Base-by-base conservation (phyloP, 2,113 vertebrate genomes). In the Vombatus ursinus region DNA sequence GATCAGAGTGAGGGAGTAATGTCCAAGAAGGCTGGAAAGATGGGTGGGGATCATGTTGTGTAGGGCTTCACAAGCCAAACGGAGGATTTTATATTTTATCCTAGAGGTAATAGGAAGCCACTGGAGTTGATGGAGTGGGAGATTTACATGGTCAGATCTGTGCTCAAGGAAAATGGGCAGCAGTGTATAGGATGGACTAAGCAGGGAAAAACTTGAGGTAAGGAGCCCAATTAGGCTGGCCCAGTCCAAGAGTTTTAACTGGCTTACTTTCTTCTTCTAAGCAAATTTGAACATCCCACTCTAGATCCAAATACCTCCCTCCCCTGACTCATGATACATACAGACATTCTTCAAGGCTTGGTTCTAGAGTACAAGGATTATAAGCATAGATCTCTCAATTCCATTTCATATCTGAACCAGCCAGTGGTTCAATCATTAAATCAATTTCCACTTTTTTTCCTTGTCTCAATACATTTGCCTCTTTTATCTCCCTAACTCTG, bases 401-500 rank as follows among this genome's bases (percentile, higher is more conserved):
- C 16, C 68, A 19, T 44, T 84, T 84, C 16, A 77, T 22, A 84
- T 14, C 37, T 84, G 2, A 84, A 84, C 31, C 16, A 84, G 3
- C 10, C 52, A 54, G 48, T 49, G 47, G 51, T 93, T 51, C 50
- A 50, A 24, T 14, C 49, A 84, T 5, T n/a, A 25, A 93, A n/a
- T 53, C 93, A 84, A 84, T 84, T 44, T 84, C 19, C n/a, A 84
- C 16, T 77, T 84, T 84, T 84, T 19, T 44, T 77, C 14, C 16
- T n/a, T 77, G n/a, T 51, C 51, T 92, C 0, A 1, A 84, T 25
- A 24, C 37, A 28, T 89, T 1, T 93, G 93, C 8, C 57, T 90
- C 57, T 52, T 68, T 89, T 49, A 52, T 53, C 94, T 91, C 68
- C 91, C 94, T 53, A 52, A 44, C n/a, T 53, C 91, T 91, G 61